Base-by-base conservation (phyloP, 1,140 invertebrate genomes). In the Hyposmocoma kahamanoa region DNA sequence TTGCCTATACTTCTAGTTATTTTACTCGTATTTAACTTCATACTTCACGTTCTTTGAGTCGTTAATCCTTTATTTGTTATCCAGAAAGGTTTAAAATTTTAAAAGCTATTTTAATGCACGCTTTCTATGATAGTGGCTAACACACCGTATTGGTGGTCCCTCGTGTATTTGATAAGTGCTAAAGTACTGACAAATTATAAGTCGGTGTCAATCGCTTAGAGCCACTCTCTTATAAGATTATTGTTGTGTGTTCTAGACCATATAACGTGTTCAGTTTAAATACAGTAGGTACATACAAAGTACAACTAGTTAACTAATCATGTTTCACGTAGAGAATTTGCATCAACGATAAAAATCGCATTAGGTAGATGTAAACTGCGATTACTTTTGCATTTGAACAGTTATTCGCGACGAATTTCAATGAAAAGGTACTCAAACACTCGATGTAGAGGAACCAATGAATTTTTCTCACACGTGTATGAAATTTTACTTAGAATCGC, bases 121-220 rank as follows among this genome's bases (percentile, higher is more conserved):
- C n/a, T n/a, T n/a, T n/a, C n/a, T n/a, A n/a, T n/a, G n/a, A n/a
- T n/a, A n/a, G n/a, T n/a, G 32, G 18, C 18, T 13, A 36, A 36
- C 2, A 17, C 32, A 36, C 8, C 11, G 32, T 36, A 53, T 50
- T 47, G 69, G 67, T 73, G 63, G 67, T 64, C 65, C 54, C 53
- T 63, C 67, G 71, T 67, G 65, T 56, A 50, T 59, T 46, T 53
- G 67, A 76, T 76, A 65, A 67, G 50, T 58, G 42, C 42, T 50
- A 62, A 47, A 50, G 46, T 47, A 28, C 42, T 30, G 44, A 52
- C 41, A 56, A 67, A 36, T n/a, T 36, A 36, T 36, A 17, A 36
- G 2, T 36, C 32, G n/a, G n/a, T n/a, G n/a, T n/a, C n/a, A n/a
- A n/a, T n/a, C n/a, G n/a, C n/a, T n/a, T n/a, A n/a, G n/a, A n/a